Base-by-base conservation (phyloP, 2,888 invertebrate genomes). In the Hemistola chrysoprasaria region DNA sequence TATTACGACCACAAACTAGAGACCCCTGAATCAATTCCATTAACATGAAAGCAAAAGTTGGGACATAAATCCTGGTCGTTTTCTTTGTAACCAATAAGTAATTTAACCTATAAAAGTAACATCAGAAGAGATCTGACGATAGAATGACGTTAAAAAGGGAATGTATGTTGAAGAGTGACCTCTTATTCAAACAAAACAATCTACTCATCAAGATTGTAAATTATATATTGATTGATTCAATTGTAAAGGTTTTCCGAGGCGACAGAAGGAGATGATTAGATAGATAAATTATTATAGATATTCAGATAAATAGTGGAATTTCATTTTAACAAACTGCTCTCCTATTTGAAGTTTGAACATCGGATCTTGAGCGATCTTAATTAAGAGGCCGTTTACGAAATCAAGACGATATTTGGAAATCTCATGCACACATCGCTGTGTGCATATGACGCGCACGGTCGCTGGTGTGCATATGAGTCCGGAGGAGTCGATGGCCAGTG, bases 61-160 rank as follows among this genome's bases (percentile, higher is more conserved):
- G 36, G 23, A 32, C 32, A 36, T 26, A 30, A 36, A 36, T 36
- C 20, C 23, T 42, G 27, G 31, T 10, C 27, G 5, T 32, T 32
- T 11, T 11, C 36, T 36, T 36, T 36, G 27, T 21, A 23, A 27
- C 26, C 31, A 32, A 21, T 31, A 26, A 35, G 22, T 35, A 22
- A 41, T 35, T 26, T 41, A 24, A 11, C 23, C 36, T 32, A 41
- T 31, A 35, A 35, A 35, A 20, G 20, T 41, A 23, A 41, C 41
- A 31, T 31, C 35, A 9, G 6, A 24, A n/a, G 35, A 30, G 16
- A 22, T 25, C 20, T 9, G 8, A 7, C 11, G 32, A 38, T 27
- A 36, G 2, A 42, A 3, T 26, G 25, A 30, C 22, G 29, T 25
- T 22, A 26, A 34, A 25, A 8, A 22, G 23, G 24, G 24, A 31